Percentiles rank a stretch among this genome's conserved stretches.
phyloP scores from a whole-genome alignment of 2,888 invertebrate genomes.

The Drosophila lacicola region DNA sequence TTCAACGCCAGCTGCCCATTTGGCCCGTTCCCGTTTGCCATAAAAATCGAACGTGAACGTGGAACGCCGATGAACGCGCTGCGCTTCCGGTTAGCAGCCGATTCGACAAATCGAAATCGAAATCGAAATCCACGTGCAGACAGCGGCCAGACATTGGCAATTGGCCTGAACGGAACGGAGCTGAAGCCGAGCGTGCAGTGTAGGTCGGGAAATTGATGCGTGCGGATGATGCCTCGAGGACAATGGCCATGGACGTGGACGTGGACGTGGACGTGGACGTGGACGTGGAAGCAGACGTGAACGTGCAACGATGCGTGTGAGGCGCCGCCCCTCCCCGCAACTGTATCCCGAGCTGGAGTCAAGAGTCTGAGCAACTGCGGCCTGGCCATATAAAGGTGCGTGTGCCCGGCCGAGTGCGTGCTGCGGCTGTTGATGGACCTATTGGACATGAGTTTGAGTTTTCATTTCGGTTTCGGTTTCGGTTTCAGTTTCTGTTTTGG shows the following conservation, averaged over 20 bases:
- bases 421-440: slow-evolving; percentile 74
- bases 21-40: slow-evolving; percentile 48
- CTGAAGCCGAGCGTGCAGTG: slow-evolving; percentile 31
- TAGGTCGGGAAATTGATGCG: slow-evolving; percentile 80
- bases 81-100: slow-evolving; percentile 55
- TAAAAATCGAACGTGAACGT: slow-evolving; percentile 80
- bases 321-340: neutral
- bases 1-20: slow-evolving; percentile 51
- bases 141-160: slow-evolving; percentile 71
- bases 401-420: slow-evolving; percentile 70
- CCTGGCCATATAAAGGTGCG: slow-evolving; percentile 74
- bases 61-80: slow-evolving; percentile 46
- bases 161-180: slow-evolving; percentile 28
- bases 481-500: slow-evolving; percentile 37
- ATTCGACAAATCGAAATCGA: slow-evolving; percentile 17
- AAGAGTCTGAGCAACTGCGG: slow-evolving; percentile 16
- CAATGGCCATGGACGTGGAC: slow-evolving; percentile 63
- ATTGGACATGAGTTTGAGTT: slow-evolving; percentile 66
- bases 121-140: slow-evolving; percentile 65
- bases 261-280: slow-evolving; percentile 35
- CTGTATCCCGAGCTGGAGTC: slow-evolving; percentile 10
- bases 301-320: slow-evolving; percentile 77
- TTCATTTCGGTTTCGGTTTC: slow-evolving; percentile 47
- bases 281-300: slow-evolving; percentile 42
- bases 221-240: slow-evolving; percentile 65